Evolutionary conservation across 2,888 invertebrate species (phyloP), one percentile per base, ranked within the genome.

Genomic region (Epinotia brunnichana): DNA sequence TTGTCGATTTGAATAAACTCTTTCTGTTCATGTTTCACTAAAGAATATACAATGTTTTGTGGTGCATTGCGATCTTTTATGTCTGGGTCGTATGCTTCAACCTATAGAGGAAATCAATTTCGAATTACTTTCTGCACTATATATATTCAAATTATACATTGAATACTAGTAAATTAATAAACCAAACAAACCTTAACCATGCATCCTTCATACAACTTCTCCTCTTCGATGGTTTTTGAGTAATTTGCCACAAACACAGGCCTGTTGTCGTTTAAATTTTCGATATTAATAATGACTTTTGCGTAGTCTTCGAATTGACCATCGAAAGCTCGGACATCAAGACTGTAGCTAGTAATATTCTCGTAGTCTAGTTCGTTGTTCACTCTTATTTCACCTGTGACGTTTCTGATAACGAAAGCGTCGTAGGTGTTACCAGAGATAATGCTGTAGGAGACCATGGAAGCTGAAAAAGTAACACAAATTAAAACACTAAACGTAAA

Each of bases 221-320:
- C 97, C 83, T 97, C 97, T 62, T 94, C 91, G 74, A 97, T 96
- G 0, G 95, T 96, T 64, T 96, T 96, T 68, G 95, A 95, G 80
- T 96, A 96, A 64, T 95, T 94, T 66, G 95, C 95, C 62, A 95
- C 88, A 83, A 99, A 99, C 1, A 96, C 95, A 0, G 99, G 99
- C 0, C 96, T 96, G 87, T 98, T 98, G 85, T 99, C 99, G 84
- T 99, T 99, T 60, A 98, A 96, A 86, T 99, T 97, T 78, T 95
- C 96, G 68, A 98, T 96, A 78, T 96, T 95, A 63, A 99, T 97
- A 64, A 95, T 95, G 0, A 99, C 98, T 78, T 95, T 95, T 0
- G 98, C 96, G 70, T 95, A 95, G 82, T 97, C 98, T 77, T 97
- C 96, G 85, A 95, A 97, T 64, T 96, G 94, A 1, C 98, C 98